Base-by-base conservation (phyloP, 2,888 invertebrate genomes). In the Panorpa germanica region DNA sequence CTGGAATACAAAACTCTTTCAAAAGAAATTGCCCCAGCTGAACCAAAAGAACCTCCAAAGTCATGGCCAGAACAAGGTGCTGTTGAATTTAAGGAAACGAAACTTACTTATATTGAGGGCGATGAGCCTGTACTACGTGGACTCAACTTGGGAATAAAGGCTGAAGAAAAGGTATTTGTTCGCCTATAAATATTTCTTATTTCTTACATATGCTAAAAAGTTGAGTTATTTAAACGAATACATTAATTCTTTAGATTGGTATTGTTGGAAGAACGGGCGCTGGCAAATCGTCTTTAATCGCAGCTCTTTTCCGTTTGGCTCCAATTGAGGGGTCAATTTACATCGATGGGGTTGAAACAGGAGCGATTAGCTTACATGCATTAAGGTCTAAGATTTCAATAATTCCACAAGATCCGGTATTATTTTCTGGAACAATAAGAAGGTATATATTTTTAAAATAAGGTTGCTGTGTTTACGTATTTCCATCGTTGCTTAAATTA, bases 111-210 rank as follows among this genome's bases (percentile, higher is more conserved):
- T 55, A 63, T 82, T 39, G 63, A 73, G 39, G 82, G 74, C n/a
- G 55, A 78, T 32, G 83, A 83, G 45, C 65, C 85, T 21, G 83
- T 85, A 20, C 61, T 88, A 34, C 70, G 71, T 32, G 71, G 71
- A 36, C 57, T 88, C 39, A 66, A 65, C 20, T 50, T 68, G 18
- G 37, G 39, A 2, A 58, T 69, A 12, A 46, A 57, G 30, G 47
- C 62, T 8, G 55, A 51, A 35, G 61, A 62, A 42, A 69, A 68
- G 49, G 63, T 63, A 48, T 41, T n/a, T n/a, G 24, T 10, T 22
- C 2, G 14, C 16, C 17, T 12, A 9, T n/a, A 17, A 15, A 18
- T 23, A 12, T 14, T 16, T 20, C 13, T 25, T 19, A 11, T 10
- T 22, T n/a, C 14, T 14, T 19, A 5, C 2, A n/a, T n/a, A 10